Evolutionary conservation across 1,140 invertebrate genomes (phyloP).

Genomic region (Aphis craccivora): DNA sequence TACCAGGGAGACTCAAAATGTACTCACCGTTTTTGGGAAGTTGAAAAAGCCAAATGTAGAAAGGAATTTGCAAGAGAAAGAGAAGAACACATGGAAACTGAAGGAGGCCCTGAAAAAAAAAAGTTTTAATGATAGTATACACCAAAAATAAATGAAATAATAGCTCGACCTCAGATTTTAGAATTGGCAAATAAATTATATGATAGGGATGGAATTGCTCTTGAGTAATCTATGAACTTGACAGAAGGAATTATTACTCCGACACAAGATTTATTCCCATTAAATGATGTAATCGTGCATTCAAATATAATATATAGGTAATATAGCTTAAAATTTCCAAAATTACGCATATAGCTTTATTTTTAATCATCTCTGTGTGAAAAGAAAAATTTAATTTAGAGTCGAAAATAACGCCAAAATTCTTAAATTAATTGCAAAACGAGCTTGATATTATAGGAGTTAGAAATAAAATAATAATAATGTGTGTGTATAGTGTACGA

Average conservation of each 20-base stretch:
- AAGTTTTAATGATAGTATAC: slow-evolving; percentile 23
- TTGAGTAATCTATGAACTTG: background rate
- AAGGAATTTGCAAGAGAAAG: background rate
- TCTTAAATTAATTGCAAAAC: no score
- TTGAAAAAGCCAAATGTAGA: slow-evolving; percentile 16
- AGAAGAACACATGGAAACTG: background rate
- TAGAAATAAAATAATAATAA: no score
- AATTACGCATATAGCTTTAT: no score
- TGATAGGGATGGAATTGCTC: background rate
- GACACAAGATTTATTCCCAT: background rate
- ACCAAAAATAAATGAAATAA: slow-evolving; percentile 4
- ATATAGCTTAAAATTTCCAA: no score
- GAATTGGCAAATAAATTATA: background rate
- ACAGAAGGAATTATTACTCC: background rate
- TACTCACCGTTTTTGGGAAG: slow-evolving; percentile 18
- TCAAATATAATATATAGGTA: background rate
- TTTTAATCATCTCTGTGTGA: no score
- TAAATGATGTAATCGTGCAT: background rate
- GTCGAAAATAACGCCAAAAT: no score
- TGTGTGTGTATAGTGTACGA: no score
- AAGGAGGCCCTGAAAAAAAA: slow-evolving; percentile 28
- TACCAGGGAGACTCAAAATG: slow-evolving; percentile 21
- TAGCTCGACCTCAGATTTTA: slow-evolving; percentile 1
- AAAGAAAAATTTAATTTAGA: no score
- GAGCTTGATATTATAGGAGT: no score